Base-by-base conservation (phyloP, 2,888 invertebrate genomes). In the Pseudococcus longispinus region DNA sequence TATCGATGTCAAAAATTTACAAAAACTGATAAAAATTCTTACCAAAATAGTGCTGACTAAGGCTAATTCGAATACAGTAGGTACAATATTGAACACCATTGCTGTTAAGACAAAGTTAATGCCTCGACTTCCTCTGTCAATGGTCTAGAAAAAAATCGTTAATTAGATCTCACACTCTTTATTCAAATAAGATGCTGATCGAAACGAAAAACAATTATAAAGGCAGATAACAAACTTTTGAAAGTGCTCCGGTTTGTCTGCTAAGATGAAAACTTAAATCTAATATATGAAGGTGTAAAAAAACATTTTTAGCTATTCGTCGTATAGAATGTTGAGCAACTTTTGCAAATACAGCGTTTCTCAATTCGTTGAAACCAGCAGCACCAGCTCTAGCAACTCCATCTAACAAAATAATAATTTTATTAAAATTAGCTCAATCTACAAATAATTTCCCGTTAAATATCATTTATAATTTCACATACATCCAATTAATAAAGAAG, bases 241-340 rank as follows among this genome's bases (percentile, higher is more conserved):
- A 96, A 55, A 98, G 91, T 0, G 96, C 97, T 83, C 99, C 99
- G 32, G 99, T 99, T 92, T 99, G 98, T 89, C 97, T 93, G 77
- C 94, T 94, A 46, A 99, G 92, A 91, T 99, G 99, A 91, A 99
- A 99, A 88, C 94, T 93, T 88, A 99, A 93, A 91, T 99, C 99
- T 89, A 99, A 92, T 90, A 95, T 95, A 91, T 99, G 99, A 87
- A 99, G 92, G 91, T 99, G 99, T 37, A 95, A 92, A 91, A 99
- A 99, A 46, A 99, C 98, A 91, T 97, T 97, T 90, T 94, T 95
- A 0, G 99, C 98, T 88, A 99, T 95, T 91, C 94, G 94, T 84
- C 99, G 92, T 89, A 99, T 98, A 23, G 99, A 99, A 91, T 97
- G 96, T 90, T 99, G 99, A 0, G 99, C 98, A 8, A 99, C 99